Evolutionary conservation across 2,113 vertebrate genomes (phyloP).

Genomic region (Calidris pugnax): DNA sequence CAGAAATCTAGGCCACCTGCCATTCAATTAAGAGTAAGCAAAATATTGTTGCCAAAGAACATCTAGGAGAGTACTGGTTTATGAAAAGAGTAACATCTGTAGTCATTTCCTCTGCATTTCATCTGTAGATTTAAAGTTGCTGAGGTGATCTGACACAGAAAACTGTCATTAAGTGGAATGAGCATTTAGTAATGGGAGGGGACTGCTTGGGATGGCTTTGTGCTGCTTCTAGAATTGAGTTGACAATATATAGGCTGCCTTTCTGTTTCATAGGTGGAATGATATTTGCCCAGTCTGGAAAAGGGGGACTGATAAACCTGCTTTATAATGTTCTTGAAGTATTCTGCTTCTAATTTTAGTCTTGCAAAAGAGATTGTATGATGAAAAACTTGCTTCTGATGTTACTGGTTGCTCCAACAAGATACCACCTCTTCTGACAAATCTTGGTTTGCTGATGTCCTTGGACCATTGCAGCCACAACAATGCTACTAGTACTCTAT

Average conservation of each 20-base stretch:
- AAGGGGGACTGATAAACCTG: neutral
- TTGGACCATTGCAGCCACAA: neutral
- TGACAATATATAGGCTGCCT: neutral
- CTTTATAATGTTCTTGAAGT: neutral
- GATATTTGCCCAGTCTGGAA: neutral
- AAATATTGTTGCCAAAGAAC: constrained; percentile 2
- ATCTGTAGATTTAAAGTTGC: neutral
- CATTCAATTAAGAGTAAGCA: neutral
- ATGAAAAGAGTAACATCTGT: neutral
- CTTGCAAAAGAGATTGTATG: neutral
- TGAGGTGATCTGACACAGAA: neutral
- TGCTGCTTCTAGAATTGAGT: neutral
- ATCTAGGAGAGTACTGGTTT: neutral
- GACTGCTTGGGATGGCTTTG: neutral
- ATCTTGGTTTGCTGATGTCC: neutral
- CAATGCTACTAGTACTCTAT: neutral
- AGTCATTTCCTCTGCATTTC: neutral
- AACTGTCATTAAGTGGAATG: neutral
- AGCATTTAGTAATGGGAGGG: neutral
- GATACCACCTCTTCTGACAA: neutral
- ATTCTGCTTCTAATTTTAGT: neutral
- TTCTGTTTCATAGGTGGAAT: neutral
- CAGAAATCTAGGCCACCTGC: neutral
- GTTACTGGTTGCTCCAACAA: neutral
- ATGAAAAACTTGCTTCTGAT: neutral